Conservation (phyloP, 1,140 invertebrate genomes). For the Acromyrmex echinatior region DNA sequence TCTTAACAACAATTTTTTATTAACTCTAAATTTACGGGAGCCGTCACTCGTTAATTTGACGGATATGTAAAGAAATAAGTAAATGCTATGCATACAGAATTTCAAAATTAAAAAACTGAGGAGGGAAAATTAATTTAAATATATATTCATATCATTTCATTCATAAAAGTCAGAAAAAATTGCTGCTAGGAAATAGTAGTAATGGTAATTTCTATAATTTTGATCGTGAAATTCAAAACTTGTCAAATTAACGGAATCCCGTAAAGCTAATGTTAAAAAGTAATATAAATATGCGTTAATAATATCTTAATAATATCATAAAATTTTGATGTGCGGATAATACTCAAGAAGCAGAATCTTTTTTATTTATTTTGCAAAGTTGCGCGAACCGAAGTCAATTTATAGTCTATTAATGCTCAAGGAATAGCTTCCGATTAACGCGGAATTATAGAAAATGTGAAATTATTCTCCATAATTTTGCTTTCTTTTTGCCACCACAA, state of each 20-base stretch:
- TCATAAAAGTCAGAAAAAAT: too few relatives aligned
- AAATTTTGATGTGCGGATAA: neutral
- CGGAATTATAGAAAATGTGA: conserved; percentile 34
- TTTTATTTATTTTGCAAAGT: neutral
- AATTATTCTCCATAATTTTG: conserved; percentile 38
- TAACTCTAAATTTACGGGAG: neutral
- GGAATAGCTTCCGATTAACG: conserved; percentile 29
- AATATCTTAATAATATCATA: neutral
- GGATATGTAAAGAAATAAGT: too few relatives aligned
- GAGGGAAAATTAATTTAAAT: too few relatives aligned
- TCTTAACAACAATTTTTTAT: neutral
- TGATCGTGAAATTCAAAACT: too few relatives aligned
- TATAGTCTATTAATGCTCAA: neutral
- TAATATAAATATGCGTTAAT: neutral
- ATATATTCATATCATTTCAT: too few relatives aligned
- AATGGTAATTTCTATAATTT: too few relatives aligned
- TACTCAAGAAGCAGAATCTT: neutral
- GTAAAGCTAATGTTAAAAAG: neutral
- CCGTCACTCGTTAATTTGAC: too few relatives aligned
- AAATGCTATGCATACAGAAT: too few relatives aligned
- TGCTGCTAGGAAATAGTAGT: too few relatives aligned
- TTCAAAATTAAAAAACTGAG: too few relatives aligned
- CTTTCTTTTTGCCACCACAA: conserved; percentile 42
- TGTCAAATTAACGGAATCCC: too few relatives aligned
- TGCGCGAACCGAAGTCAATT: neutral